Base-by-base conservation (phyloP, 2,113 vertebrate genomes). In the Copsychus sechellarum region DNA sequence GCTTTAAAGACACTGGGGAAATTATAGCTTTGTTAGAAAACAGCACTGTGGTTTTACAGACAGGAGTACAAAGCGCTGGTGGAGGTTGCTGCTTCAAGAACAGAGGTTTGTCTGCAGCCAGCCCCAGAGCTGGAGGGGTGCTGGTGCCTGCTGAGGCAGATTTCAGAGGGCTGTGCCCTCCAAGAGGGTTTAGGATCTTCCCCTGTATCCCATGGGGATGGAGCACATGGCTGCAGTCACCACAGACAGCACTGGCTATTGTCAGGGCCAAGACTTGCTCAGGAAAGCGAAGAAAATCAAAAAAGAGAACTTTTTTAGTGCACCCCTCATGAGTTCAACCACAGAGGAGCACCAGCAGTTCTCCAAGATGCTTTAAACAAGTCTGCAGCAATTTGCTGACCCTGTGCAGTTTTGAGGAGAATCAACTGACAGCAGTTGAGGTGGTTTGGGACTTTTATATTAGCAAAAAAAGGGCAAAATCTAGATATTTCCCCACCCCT, bases 21-120 rank as follows among this genome's bases (percentile, higher is more conserved):
- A 93, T 93, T 71, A 83, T 4, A 81, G 76, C 51, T 95, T 92
- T 71, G 90, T 78, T 95, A 84, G 88, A 85, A 94, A 95, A 94
- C 69, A 90, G 69, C 57, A 3, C 15, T 25, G 65, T 94, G 69
- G 47, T 82, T 90, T 93, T 43, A 26, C 12, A 54, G 84, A 8
- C 73, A 56, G 81, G 62, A 95, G 65, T 22, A 42, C 54, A 53
- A 85, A 82, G 58, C 26, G 45, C 53, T 56, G 45, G 53, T 38
- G 71, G 53, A 80, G 51, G n/a, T 61, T 76, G 58, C 60, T 15
- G 67, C 85, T 93, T 40, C 26, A 14, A 81, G 80, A 31, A 4
- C n/a, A 33, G 51, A 5, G 1, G 51, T 70, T 88, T 61, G 18
- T 54, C 24, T 76, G 51, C 71, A 78, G 74, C 58, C 1, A 0